A percentile compares a stretch with the other conserved stretches of the same genome.
Evolutionary conservation across 2,888 invertebrate genomes (phyloP).

Genomic region (Catocala fraxini): DNA sequence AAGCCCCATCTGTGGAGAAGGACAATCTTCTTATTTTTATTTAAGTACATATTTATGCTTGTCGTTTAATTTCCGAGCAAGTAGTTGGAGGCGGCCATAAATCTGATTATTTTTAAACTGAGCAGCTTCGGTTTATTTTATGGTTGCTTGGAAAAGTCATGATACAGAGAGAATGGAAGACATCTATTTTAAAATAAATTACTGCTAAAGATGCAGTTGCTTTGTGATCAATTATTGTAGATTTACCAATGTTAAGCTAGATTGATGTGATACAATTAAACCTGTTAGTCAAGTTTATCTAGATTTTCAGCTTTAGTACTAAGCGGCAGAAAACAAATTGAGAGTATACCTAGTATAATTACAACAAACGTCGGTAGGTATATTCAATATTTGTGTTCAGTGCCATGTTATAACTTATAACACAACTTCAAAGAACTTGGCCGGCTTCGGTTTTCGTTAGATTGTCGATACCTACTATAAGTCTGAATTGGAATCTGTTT

Average conservation of each 20-base stretch:
- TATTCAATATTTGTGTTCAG: slow-evolving; percentile 25
- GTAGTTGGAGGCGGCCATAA: slow-evolving; percentile 57
- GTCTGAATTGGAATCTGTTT: slow-evolving; percentile 66
- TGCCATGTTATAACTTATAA: slow-evolving; percentile 27
- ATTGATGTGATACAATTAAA: too few relatives aligned
- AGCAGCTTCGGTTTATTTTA: slow-evolving; percentile 57
- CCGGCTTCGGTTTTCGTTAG: slow-evolving; percentile 68
- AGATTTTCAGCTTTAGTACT: slow-evolving; percentile 5
- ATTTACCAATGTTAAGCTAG: not conserved
- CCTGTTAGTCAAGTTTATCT: not conserved
- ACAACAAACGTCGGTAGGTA: slow-evolving; percentile 31
- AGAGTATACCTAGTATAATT: slow-evolving; percentile 19
- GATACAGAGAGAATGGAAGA: slow-evolving; percentile 34
- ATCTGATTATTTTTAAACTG: slow-evolving; percentile 70
- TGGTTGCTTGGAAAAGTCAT: slow-evolving; percentile 54
- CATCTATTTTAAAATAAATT: slow-evolving; percentile 18
- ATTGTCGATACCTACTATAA: slow-evolving; percentile 59
- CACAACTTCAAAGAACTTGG: slow-evolving; percentile 65
- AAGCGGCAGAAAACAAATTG: not conserved
- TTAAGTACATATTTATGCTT: slow-evolving; percentile 46
- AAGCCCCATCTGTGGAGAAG: slow-evolving; percentile 25
- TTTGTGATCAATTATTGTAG: slow-evolving; percentile 20
- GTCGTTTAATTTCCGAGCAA: slow-evolving; percentile 53
- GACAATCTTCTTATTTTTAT: slow-evolving; percentile 32
- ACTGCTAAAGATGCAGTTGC: slow-evolving; percentile 6